Evolutionary conservation across 2,113 vertebrate genomes (phyloP), one percentile per base, ranked within the genome.

Genomic region (Alosa alosa): DNA sequence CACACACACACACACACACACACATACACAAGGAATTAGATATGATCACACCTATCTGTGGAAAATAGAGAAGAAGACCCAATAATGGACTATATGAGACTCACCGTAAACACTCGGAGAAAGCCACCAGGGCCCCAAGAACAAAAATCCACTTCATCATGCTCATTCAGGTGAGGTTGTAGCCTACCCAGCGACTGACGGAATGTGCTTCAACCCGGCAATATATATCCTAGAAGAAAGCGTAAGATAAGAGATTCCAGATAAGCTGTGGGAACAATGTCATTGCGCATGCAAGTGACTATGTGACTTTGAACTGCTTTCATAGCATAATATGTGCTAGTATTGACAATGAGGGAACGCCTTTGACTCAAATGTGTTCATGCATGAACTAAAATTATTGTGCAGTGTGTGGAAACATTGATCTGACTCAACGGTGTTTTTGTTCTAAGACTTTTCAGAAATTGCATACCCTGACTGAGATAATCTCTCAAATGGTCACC

Each of bases 21-120:
- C 13, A 39, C 72, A 75, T 3, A 31, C 31, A 78, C 72, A 68
- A 64, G 15, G 15, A 57, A 20, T 57, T 22, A 6, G 4, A 5
- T 60, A 60, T 57, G 55, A 57, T 60, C 18, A 60, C 20, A 60
- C 18, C 20, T 60, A 60, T 60, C 4, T 22, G 6, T 20, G 18
- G 20, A 18, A 6, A 49, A 10, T 6, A 20, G 55, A 4, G 55
- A 18, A 60, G 55, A 18, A 60, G 55, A 39, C 25, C 25, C 3
- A 78, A 41, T 36, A 39, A 36, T 4, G 11, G 8, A 41, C 10
- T 11, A 45, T 20, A 0, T 85, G 44, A 78, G 60, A 91, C 94
- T 91, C 72, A 96, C 96, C 47, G 94, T 49, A 84, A 17, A 39
- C 93, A 93, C 25, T 96, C 93, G 3, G 92, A 85, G 13, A 96